Conservation (phyloP, 2,113 vertebrate genomes). For the Cheirogaleus medius region DNA sequence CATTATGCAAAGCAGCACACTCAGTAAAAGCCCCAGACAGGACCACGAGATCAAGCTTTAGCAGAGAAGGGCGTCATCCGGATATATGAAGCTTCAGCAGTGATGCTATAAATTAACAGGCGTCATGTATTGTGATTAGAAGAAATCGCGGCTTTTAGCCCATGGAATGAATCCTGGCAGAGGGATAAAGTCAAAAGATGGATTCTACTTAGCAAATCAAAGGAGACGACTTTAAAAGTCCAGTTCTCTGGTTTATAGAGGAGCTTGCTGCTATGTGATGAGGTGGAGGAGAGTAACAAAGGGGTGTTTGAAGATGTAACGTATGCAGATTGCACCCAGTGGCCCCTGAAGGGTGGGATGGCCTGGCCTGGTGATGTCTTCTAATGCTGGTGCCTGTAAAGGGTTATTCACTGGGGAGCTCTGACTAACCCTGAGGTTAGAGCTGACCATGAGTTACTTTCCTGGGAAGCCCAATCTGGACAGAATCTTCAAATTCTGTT, state of each 20-base stretch:
- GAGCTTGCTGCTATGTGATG: neutral
- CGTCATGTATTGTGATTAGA: neutral
- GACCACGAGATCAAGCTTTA: neutral
- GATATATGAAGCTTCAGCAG: neutral
- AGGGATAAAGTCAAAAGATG: neutral
- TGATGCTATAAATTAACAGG: neutral
- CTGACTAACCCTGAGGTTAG: neutral
- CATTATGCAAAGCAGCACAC: conserved; percentile 33
- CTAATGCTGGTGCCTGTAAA: neutral
- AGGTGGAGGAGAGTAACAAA: conserved; percentile 6
- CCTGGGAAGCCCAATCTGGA: neutral
- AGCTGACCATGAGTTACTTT: neutral
- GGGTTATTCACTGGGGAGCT: neutral
- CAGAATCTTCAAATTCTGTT: neutral
- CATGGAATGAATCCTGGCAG: neutral
- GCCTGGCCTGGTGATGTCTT: neutral
- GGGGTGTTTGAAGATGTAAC: conserved; percentile 41
- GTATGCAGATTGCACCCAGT: conserved; percentile 16
- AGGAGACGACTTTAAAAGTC: neutral
- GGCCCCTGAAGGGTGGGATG: neutral
- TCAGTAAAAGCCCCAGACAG: neutral
- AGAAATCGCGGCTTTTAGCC: neutral
- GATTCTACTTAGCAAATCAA: neutral
- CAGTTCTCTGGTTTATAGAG: conserved; percentile 31
- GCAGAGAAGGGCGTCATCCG: neutral